phyloP scores from a whole-genome alignment of 1,140 invertebrate genomes.

The Euwallacea fornicatus region DNA sequence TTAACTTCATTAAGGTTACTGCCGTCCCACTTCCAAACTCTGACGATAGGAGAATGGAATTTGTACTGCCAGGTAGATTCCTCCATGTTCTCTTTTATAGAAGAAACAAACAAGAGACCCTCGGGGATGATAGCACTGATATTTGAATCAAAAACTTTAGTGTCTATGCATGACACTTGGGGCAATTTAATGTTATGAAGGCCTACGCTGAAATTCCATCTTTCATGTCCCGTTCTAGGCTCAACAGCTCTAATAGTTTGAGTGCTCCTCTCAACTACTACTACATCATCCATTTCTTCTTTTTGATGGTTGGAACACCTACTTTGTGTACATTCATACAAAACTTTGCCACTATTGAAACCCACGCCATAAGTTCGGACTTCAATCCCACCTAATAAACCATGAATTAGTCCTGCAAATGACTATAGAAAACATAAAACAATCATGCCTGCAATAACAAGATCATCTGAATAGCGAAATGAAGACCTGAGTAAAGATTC shows the following conservation, averaged over 20 bases:
- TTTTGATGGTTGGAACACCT: constrained; percentile 67
- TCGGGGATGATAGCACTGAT: constrained; percentile 73
- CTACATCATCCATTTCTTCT: constrained; percentile 62
- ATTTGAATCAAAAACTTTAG: constrained; percentile 57
- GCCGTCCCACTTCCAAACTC: constrained; percentile 74
- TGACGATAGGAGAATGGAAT: constrained; percentile 82
- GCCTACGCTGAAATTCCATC: constrained; percentile 95
- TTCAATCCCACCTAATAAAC: constrained; percentile 65
- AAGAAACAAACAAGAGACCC: constrained; percentile 69
- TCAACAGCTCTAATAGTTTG: constrained; percentile 87
- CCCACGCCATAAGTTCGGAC: constrained; percentile 73
- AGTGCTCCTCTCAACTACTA: constrained; percentile 78
- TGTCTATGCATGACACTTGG: constrained; percentile 46
- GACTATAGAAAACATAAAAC: neutral
- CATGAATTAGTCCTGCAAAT: constrained; percentile 63
- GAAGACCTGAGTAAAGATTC: constrained; percentile 83
- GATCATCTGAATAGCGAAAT: constrained; percentile 80
- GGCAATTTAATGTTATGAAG: constrained; percentile 77
- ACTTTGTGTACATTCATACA: constrained; percentile 75
- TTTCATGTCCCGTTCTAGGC: constrained; percentile 78
- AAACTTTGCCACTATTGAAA: constrained; percentile 70
- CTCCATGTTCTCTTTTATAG: constrained; percentile 57
- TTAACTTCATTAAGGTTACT: constrained; percentile 70
- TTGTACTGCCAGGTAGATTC: constrained; percentile 71
- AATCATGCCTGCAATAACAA: constrained; percentile 77